Conservation (phyloP, 2,888 invertebrate species). For the Andrena trimmerana region DNA sequence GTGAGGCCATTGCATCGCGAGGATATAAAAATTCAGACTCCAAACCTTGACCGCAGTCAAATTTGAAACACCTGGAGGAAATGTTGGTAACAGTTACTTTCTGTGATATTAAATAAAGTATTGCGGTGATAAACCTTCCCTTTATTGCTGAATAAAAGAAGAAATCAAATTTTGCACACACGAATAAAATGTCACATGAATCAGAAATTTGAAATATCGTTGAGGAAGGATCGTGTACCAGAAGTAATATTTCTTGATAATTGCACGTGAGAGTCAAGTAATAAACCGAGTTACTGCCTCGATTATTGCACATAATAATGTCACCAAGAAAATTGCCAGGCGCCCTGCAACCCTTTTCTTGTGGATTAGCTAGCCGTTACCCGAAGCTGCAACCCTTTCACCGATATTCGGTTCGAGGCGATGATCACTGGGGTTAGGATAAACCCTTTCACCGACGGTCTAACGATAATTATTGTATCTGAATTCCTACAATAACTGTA, state of each 20-base stretch:
- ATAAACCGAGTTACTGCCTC: conserved; percentile 34
- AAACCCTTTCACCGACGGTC: conserved; percentile 62
- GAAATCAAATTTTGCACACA: too few species aligned
- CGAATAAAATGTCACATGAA: too few species aligned
- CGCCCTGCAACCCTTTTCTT: conserved; percentile 71
- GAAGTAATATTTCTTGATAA: conserved; percentile 2
- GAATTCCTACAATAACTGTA: neutral
- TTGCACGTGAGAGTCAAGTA: conserved; percentile 13
- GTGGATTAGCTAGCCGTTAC: conserved; percentile 53
- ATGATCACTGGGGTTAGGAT: conserved; percentile 68
- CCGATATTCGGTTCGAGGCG: conserved; percentile 53
- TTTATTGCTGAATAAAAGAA: too few species aligned
- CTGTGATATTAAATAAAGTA: too few species aligned
- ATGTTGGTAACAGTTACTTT: neutral
- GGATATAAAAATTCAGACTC: neutral
- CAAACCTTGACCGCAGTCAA: neutral
- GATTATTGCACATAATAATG: conserved; percentile 72
- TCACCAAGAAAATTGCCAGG: conserved; percentile 58
- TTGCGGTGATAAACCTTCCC: too few species aligned
- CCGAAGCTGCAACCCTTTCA: conserved; percentile 69
- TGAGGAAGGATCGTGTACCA: neutral
- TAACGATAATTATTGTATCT: conserved; percentile 27
- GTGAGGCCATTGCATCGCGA: neutral
- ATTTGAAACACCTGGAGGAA: neutral
- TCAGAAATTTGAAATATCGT: neutral